These are phyloP conservation scores for Cheiracanthium punctorium DNA, from an alignment of 2,888 invertebrate species.

Conservation along the genomic window DNA sequence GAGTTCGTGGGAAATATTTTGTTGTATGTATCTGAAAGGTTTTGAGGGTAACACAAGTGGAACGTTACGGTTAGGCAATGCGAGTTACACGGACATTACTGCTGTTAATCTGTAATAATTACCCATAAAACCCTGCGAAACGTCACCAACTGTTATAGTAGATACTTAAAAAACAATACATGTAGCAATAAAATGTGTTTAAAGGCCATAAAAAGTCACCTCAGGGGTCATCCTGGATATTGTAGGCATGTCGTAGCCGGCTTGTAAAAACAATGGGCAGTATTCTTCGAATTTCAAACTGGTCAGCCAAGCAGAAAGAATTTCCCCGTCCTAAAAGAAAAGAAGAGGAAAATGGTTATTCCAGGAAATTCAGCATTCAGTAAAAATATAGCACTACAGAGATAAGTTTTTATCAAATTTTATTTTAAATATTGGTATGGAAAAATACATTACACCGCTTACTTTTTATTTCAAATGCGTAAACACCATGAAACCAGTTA, in stretches of 20 bases:
- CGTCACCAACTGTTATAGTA: not conserved
- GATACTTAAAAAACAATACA: not conserved
- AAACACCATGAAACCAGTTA: no score
- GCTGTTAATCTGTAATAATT: not conserved
- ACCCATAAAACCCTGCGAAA: not conserved
- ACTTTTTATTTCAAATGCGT: no score
- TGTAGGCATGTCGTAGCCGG: conserved; percentile 98
- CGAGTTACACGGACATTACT: no score
- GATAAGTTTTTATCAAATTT: no score
- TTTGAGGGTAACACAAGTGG: no score
- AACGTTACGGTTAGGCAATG: no score
- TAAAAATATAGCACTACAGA: no score
- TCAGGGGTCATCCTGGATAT: conserved; percentile 99
- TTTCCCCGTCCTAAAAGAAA: conserved; percentile 87
- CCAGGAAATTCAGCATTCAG: no score
- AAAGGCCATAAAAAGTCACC: conserved; percentile 77
- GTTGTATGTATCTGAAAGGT: no score
- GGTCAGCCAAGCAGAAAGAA: conserved; percentile 94
- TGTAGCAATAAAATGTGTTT: not conserved
- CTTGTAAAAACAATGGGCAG: conserved; percentile 91
- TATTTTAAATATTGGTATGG: no score
- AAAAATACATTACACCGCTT: no score
- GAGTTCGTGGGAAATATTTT: no score
- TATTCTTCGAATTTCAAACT: conserved; percentile 97
- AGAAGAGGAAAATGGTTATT: conserved; percentile 17